Base-by-base conservation (phyloP, 2,888 invertebrate genomes). In the Oligia fasciuncula region DNA sequence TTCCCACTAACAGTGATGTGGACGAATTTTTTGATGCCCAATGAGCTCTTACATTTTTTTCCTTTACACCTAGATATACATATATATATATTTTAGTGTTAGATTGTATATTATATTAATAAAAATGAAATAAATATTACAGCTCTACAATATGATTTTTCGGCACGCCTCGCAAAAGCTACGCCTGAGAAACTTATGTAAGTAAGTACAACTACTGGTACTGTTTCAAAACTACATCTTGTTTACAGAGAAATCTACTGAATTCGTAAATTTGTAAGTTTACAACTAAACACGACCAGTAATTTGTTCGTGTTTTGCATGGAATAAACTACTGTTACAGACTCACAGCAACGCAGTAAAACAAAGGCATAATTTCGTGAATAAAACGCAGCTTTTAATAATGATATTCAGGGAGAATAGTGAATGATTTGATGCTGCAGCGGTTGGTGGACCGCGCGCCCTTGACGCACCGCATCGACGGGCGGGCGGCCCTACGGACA, bases 371-470 rank as follows among this genome's bases (percentile, higher is more conserved):
- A 49, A 67, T 76, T n/a, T 67, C 23, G 54, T 49, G 43, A 77
- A 80, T 77, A 80, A 76, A 81, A 72, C 49, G 66, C n/a, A 67
- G 70, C 65, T 74, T 76, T 62, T 74, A 72, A 76, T 77, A 86
- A 87, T 76, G 70, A 79, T 77, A 80, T 82, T 85, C 81, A 54
- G 74, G 71, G 80, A 77, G 78, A 86, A 80, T 73, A 73, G 60
- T 86, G 82, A 85, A 80, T 82, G 88, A 84, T 86, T 76, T 73
- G 88, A 77, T 79, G 78, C 75, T 84, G 81, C 73, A 78, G 86
- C 72, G 80, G 86, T 81, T 79, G 75, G 81, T 72, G 76, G 81
- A 86, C 84, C 71, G 80, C 63, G 67, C 88, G 86, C 86, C 86
- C 84, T 88, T 81, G 77, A 35, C 81, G 81, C 78, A 69, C 80